Percentiles rank a stretch among this genome's conserved stretches.
phyloP scores from a whole-genome alignment of 2,113 vertebrate genomes.

The Haemorhous mexicanus region DNA sequence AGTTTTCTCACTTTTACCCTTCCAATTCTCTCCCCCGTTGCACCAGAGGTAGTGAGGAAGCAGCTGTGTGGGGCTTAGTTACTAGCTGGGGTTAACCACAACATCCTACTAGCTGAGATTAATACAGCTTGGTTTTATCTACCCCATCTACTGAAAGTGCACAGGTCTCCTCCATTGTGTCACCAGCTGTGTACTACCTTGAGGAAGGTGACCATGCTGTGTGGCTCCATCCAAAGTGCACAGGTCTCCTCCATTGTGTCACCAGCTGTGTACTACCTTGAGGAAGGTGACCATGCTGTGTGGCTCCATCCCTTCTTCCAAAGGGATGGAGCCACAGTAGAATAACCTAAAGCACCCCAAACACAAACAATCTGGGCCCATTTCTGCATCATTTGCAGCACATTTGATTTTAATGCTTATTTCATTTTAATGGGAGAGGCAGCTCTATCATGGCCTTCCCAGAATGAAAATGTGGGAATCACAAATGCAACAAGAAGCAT shows the following conservation, averaged over 20 bases:
- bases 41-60: neutral
- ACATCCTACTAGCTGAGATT: neutral
- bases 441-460: neutral
- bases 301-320: neutral
- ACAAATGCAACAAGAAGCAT: neutral
- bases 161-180: neutral
- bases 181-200: neutral
- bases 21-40: neutral
- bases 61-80: neutral
- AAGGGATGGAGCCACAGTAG: no score
- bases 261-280: neutral
- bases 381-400: neutral
- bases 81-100: neutral
- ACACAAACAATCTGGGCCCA: no score
- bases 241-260: neutral
- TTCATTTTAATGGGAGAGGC: neutral
- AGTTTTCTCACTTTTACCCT: neutral
- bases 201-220: fast-evolving
- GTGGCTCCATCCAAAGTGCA: neutral
- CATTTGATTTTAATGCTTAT: neutral
- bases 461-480: neutral
- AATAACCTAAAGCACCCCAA: neutral
- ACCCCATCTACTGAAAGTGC: neutral
- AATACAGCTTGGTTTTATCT: neutral
- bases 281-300: neutral